Evolutionary conservation across 1,140 invertebrate genomes (phyloP).

Genomic region (Chironomus tepperi): DNA sequence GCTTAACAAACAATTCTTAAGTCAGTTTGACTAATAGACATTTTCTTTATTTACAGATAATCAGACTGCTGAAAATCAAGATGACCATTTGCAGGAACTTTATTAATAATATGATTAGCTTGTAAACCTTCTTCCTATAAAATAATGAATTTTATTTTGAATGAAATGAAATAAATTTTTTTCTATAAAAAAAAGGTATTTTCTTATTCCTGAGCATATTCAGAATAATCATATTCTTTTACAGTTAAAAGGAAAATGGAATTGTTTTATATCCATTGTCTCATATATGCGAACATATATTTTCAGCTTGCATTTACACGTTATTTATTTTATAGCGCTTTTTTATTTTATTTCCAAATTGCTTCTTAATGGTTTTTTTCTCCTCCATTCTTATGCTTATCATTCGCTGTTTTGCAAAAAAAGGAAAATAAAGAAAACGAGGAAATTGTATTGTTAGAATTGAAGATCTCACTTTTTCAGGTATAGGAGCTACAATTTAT

Average conservation of each 20-base stretch:
- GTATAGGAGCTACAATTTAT: slow-evolving; percentile 1
- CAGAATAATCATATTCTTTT: too few species aligned
- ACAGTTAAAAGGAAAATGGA: too few species aligned
- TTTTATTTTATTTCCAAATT: slow-evolving; percentile 6
- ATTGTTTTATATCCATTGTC: not conserved
- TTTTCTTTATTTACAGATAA: slow-evolving; percentile 9
- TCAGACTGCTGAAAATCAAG: not conserved
- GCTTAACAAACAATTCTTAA: not conserved
- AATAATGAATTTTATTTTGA: too few species aligned
- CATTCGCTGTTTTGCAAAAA: not conserved
- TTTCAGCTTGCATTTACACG: not conserved
- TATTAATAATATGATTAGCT: not conserved
- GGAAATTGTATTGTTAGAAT: not conserved
- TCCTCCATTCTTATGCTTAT: not conserved
- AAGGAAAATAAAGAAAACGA: not conserved
- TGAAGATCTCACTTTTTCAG: not conserved
- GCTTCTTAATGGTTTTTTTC: slow-evolving; percentile 11
- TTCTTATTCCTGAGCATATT: too few species aligned
- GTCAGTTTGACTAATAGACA: not conserved
- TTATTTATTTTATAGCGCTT: slow-evolving; percentile 9
- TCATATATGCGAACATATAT: not conserved
- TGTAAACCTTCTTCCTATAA: too few species aligned
- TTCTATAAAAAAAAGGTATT: too few species aligned
- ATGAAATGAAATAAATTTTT: too few species aligned
- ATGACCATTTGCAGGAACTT: not conserved